phyloP scores from a whole-genome alignment of 2,797 vertebrate genomes.

The Monodelphis domestica region DNA sequence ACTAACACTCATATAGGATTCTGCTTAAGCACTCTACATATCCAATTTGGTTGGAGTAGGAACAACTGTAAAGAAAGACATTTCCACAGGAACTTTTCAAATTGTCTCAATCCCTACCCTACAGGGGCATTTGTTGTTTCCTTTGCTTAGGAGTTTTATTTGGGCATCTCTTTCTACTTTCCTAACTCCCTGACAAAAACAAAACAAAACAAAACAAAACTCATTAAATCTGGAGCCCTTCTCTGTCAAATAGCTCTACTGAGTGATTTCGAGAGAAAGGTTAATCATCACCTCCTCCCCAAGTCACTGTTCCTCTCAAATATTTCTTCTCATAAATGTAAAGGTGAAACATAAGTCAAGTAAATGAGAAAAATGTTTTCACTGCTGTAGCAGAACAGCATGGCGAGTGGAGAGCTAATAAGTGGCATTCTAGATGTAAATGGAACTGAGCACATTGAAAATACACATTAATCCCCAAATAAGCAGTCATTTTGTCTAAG shows the following conservation, averaged over 20 bases:
- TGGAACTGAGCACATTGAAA: background rate
- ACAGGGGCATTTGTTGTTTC: background rate
- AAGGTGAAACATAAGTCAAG: conserved; percentile 40
- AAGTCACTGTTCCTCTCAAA: conserved; percentile 27
- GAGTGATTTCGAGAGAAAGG: conserved; percentile 57
- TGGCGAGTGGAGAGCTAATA: conserved; percentile 1
- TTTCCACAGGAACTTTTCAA: background rate
- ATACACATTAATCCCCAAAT: conserved; percentile 37
- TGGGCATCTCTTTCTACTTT: conserved; percentile 58
- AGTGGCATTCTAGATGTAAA: conserved; percentile 29
- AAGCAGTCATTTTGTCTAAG: conserved; percentile 40
- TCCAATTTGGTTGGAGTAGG: conserved; percentile 13
- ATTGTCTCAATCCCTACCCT: conserved; percentile 29
- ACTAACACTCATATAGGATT: background rate
- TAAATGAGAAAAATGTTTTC: conserved; percentile 42
- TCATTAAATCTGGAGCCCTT: conserved; percentile 61
- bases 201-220: background rate
- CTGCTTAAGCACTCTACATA: background rate
- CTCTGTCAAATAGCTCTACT: conserved; percentile 60
- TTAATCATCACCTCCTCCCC: conserved; percentile 47
- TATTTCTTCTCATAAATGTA: conserved; percentile 44
- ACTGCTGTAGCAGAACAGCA: background rate
- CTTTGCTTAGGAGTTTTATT: conserved; percentile 71
- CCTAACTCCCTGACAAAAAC: conserved; percentile 5
- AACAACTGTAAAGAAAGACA: conserved; percentile 14